Evolutionary conservation across 2,113 vertebrate species (phyloP).

Genomic region (Tetrax tetrax): DNA sequence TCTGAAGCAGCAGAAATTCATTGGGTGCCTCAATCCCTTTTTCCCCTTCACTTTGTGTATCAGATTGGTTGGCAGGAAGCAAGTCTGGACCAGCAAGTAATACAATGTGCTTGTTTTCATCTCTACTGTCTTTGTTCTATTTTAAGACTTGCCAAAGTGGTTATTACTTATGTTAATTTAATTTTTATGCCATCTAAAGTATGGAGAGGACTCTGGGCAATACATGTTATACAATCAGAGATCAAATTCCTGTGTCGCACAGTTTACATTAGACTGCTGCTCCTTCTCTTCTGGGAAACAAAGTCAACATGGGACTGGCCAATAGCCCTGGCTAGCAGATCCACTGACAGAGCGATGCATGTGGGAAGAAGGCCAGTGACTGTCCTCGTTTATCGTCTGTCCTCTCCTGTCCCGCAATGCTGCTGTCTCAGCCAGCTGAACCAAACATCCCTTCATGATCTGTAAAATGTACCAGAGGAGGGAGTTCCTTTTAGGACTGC

Average conservation of each 20-base stretch:
- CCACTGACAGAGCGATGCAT: background rate
- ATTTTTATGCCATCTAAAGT: background rate
- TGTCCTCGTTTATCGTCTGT: background rate
- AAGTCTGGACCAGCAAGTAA: background rate
- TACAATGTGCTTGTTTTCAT: background rate
- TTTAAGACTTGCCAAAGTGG: background rate
- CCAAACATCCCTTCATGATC: background rate
- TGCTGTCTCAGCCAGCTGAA: background rate
- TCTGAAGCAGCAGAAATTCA: background rate
- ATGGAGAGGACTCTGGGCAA: background rate
- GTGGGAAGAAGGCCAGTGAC: background rate
- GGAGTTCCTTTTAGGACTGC: background rate
- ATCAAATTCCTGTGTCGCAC: background rate
- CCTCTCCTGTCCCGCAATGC: background rate
- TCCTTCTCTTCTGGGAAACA: background rate
- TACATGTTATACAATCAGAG: background rate
- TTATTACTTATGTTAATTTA: slow-evolving; percentile 17
- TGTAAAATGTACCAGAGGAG: background rate
- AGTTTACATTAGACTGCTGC: background rate
- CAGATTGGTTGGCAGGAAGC: background rate
- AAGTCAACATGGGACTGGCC: background rate
- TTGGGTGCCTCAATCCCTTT: background rate
- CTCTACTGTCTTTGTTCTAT: background rate
- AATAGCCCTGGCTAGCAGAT: background rate
- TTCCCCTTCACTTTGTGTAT: background rate